Base-by-base conservation (phyloP, 2,113 vertebrate genomes). In the Istiophorus platypterus region DNA sequence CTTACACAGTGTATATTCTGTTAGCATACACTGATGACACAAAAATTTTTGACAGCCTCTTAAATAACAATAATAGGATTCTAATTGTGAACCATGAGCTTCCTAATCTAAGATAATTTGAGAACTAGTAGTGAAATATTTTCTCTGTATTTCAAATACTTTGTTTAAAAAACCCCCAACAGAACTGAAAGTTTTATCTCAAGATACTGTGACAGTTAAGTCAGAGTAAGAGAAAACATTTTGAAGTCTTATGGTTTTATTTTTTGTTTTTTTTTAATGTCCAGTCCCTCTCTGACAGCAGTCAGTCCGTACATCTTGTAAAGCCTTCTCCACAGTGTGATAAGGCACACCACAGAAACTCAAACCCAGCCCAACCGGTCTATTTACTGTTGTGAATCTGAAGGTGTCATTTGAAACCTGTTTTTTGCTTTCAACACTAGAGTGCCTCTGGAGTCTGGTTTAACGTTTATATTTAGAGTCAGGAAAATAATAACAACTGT, bases 331-430 rank as follows among this genome's bases (percentile, higher is more conserved):
- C 10, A 9, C 51, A 5, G 10, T 27, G 72, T 39, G 15, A 66
- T 0, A 5, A 62, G 14, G 7, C 22, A 15, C 14, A 22, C 20
- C 42, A 86, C 68, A 72, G 84, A 91, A 88, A 87, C 72, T 78
- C 20, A 15, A 78, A 89, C 90, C 86, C 62, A 59, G 52, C 52
- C 68, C 2, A 26, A 88, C 89, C 51, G 12, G 88, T 91, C 65
- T 56, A 37, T 68, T 58, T 10, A 22, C 27, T 65, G 31, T 39
- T 62, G 9, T 24, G 2, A 39, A 1, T 54, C 14, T 72, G 26
- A 59, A 64, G 76, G 6, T 62, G 72, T 66, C 64, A 57, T 39
- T 42, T 56, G 72, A 82, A 72, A 49, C 37, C 24, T 61, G n/a
- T 74, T 41, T 39, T 39, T 37, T 77, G 57, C 14, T 37, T 69